Evolutionary conservation across 1,140 invertebrate genomes (phyloP).

Genomic region (Pararge aegeria): DNA sequence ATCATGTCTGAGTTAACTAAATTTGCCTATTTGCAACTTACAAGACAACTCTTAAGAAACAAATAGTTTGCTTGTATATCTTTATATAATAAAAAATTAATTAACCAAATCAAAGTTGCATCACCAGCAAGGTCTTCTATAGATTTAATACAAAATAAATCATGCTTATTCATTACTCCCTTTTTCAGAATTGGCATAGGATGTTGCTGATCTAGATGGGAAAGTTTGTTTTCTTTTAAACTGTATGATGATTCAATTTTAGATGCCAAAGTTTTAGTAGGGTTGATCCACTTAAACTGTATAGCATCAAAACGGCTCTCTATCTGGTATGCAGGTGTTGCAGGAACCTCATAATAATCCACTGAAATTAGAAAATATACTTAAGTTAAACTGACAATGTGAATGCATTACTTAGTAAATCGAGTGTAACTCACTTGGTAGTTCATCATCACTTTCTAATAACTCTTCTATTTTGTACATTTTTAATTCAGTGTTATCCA

Average conservation of each 20-base stretch:
- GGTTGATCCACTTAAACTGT: constrained; percentile 25
- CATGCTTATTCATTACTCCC: constrained; percentile 28
- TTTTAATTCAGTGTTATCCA: neutral
- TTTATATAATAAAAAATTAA: constrained; percentile 37
- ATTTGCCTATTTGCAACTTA: constrained; percentile 1
- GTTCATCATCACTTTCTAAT: constrained; percentile 44
- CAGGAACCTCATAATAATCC: constrained; percentile 25
- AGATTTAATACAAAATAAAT: constrained; percentile 34
- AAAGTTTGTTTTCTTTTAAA: neutral
- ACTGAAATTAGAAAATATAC: constrained; percentile 28
- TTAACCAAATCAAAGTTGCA: constrained; percentile 35
- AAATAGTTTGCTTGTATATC: constrained; percentile 32
- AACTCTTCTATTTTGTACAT: constrained; percentile 20
- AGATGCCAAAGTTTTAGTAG: too few relatives aligned
- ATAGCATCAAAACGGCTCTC: constrained; percentile 31
- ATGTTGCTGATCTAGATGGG: neutral
- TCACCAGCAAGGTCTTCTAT: constrained; percentile 17
- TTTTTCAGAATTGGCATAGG: constrained; percentile 13
- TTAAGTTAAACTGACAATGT: too few relatives aligned
- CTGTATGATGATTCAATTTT: too few relatives aligned
- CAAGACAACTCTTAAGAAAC: constrained; percentile 34
- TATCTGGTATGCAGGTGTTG: constrained; percentile 34
- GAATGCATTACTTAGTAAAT: too few relatives aligned
- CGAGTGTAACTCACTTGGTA: constrained; percentile 41
- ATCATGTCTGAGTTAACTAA: neutral